Evolutionary conservation across 2,888 invertebrate species (phyloP).

Genomic region (Shargacucullia verbasci): DNA sequence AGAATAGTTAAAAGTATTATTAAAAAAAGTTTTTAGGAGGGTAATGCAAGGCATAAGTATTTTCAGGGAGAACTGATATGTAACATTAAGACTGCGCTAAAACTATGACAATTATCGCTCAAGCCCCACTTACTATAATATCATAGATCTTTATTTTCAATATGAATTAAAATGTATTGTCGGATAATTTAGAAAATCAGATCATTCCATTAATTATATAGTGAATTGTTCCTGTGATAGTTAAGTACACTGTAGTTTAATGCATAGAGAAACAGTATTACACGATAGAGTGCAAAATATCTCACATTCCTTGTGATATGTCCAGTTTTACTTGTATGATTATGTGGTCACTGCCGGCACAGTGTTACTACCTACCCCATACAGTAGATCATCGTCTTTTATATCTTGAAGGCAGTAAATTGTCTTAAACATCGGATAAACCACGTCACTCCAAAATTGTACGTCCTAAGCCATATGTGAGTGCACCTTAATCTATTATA

Average conservation of each 20-base stretch:
- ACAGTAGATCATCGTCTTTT: too few relatives aligned
- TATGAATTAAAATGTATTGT: constrained; percentile 17
- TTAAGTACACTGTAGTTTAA: constrained; percentile 63
- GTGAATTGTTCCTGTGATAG: constrained; percentile 74
- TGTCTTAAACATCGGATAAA: too few relatives aligned
- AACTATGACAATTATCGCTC: constrained; percentile 53
- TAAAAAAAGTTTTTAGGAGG: constrained; percentile 20
- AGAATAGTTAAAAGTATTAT: constrained; percentile 34
- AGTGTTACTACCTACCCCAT: neutral
- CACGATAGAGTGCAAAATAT: constrained; percentile 47
- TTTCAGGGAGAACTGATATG: constrained; percentile 46
- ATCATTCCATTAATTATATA: constrained; percentile 65
- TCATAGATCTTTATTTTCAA: constrained; percentile 36
- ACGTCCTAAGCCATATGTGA: too few relatives aligned
- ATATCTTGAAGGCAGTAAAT: too few relatives aligned
- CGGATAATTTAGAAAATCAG: constrained; percentile 36
- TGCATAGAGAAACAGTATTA: constrained; percentile 60
- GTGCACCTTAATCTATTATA: too few relatives aligned
- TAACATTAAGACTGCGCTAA: constrained; percentile 54
- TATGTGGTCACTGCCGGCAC: constrained; percentile 9
- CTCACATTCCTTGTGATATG: constrained; percentile 59
- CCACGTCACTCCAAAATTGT: too few relatives aligned
- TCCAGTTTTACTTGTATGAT: constrained; percentile 38
- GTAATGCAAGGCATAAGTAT: constrained; percentile 37
- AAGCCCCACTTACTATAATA: constrained; percentile 52